Evolutionary conservation across 1,140 invertebrate genomes (phyloP), one percentile per base, ranked within the genome.

Genomic region (Calephelis virginiensis): DNA sequence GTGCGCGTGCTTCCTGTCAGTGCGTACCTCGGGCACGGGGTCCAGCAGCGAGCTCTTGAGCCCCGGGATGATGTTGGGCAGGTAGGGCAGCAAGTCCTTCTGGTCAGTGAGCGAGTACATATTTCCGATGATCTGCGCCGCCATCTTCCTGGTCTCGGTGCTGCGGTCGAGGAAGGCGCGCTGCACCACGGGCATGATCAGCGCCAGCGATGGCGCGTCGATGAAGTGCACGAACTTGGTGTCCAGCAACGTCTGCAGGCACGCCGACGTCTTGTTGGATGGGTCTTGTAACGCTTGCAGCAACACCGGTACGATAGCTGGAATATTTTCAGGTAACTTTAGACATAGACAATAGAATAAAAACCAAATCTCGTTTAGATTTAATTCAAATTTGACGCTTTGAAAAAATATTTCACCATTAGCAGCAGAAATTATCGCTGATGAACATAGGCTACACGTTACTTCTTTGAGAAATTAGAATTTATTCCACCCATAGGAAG

Each of bases 161-260:
- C 97, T 98, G 63, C 98, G 93, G 92, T 99, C 98, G 91, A 98
- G 96, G 87, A 99, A 99, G 8, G 98, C 98, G 74, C 99, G 92
- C 87, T 99, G 96, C 14, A 99, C 97, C 0, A 99, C 98, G 1
- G 99, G 99, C 98, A 99, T 99, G 71, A 99, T 99, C 12, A 99
- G 92, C 67, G 99, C 98, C 6, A 99, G 93, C 0, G 98, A 99
- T 1, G 99, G 98, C 6, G 99, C 97, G 91, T 99, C 99, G 75
- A 99, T 99, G 85, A 99, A 99, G 92, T 99, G 99, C 50, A 99
- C 98, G 92, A 99, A 99, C 88, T 99, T 97, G 0, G 98, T 99
- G 82, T 99, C 97, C 12, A 99, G 89, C 37, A 99, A 92, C 3
- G 96, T 98, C 83, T 98, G 96, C 3, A 99, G 91, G 90, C 97